Base-by-base conservation (phyloP, 2,888 invertebrate genomes). In the Drosophila aldrichi region DNA sequence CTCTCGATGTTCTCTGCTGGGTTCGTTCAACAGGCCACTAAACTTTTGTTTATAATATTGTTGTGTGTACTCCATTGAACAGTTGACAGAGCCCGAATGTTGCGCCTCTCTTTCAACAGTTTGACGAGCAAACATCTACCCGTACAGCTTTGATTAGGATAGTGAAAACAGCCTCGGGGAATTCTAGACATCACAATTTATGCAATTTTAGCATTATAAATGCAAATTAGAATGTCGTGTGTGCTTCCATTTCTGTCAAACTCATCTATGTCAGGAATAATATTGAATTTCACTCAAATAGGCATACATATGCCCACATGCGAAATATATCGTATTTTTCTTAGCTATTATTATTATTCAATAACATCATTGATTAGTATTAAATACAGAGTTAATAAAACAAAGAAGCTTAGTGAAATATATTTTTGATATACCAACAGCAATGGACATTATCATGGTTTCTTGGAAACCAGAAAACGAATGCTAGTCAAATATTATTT, bases 21-120 rank as follows among this genome's bases (percentile, higher is more conserved):
- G 51, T 73, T 77, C 75, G 90, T 82, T 91, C 89, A 89, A 90
- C 91, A 90, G 91, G 91, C 91, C 78, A 86, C 76, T 75, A 81
- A 78, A 74, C 80, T 68, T 73, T 77, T 60, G 76, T 76, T 77
- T 78, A 69, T 79, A 52, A 36, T 73, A 41, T 52, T 34, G 38
- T 36, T 49, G 48, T 36, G 22, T 63, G 75, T 77, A 65, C 56
- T 75, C 44, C 52, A 58, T 62, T 67, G 67, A 34, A 84, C 70
- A 82, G 82, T 84, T 80, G 81, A 87, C 79, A 83, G 81, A 80
- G 72, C 74, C 68, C 65, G 25, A 36, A 36, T 20, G 18, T 12
- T 22, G 9, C n/a, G 58, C 52, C 66, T 68, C 66, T 62, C 44
- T 55, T 36, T 52, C 43, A 43, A 54, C 46, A 38, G 16, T 18